Evolutionary conservation across 2,888 invertebrate genomes (phyloP).

Genomic region (Morpho deidamia): DNA sequence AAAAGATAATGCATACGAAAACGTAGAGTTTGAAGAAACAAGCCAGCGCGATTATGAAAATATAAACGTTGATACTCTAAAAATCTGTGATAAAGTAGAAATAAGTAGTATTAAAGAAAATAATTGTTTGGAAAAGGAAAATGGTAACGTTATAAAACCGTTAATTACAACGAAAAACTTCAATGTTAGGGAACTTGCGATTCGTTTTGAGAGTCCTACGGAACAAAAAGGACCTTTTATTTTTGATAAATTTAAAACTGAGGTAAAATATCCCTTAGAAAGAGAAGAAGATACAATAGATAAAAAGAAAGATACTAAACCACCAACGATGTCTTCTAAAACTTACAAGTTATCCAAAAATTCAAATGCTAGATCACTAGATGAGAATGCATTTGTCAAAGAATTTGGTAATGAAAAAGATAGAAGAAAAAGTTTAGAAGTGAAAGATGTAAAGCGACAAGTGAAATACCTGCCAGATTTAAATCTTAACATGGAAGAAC

Average conservation of each 20-base stretch:
- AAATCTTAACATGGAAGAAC: slow-evolving; percentile 56
- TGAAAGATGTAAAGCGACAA: slow-evolving; percentile 78
- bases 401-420: slow-evolving; percentile 78
- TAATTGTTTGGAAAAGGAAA: slow-evolving; percentile 42
- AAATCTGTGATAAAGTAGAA: slow-evolving; percentile 54
- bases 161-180: slow-evolving; percentile 41
- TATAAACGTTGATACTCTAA: slow-evolving; percentile 52
- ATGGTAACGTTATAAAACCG: slow-evolving; percentile 51
- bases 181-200: slow-evolving; percentile 81
- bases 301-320: slow-evolving; percentile 55
- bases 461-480: slow-evolving; percentile 72
- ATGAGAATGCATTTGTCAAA: slow-evolving; percentile 85
- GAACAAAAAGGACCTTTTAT: slow-evolving; percentile 77
- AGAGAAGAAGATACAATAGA: slow-evolving; percentile 44
- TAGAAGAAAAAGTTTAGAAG: slow-evolving; percentile 81
- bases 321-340: slow-evolving; percentile 80
- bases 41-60: slow-evolving; percentile 55
- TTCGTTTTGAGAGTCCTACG: slow-evolving; percentile 81
- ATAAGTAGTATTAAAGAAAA: slow-evolving; percentile 33
- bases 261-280: slow-evolving; percentile 59
- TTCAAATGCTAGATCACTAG: slow-evolving; percentile 83
- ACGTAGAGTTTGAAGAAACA: slow-evolving; percentile 42
- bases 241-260: slow-evolving; percentile 72
- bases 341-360: slow-evolving; percentile 78
- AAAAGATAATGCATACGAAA: slow-evolving; percentile 54